These are phyloP conservation scores for Nowickia ferox DNA, from an alignment of 2,888 invertebrate species.

Conservation along the genomic window DNA sequence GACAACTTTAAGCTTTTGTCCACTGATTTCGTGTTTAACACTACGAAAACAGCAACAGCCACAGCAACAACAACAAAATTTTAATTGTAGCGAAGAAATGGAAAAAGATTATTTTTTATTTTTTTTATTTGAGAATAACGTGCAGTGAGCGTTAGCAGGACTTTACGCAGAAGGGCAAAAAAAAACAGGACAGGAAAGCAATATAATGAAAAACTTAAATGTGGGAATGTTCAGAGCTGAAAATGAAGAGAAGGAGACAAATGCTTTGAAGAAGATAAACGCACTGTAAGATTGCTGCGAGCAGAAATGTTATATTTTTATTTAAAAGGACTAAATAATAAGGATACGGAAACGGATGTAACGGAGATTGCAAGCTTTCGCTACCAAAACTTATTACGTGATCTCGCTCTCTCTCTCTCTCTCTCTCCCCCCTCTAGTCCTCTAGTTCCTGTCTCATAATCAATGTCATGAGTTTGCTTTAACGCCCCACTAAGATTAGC, in stretches of 20 bases:
- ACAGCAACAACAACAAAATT: neutral
- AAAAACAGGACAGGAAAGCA: slow-evolving; percentile 35
- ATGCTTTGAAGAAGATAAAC: slow-evolving; percentile 47
- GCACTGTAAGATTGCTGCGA: neutral
- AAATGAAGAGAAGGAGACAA: slow-evolving; percentile 15
- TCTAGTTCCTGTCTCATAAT: slow-evolving; percentile 11
- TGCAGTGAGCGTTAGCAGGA: slow-evolving; percentile 3
- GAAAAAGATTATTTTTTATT: slow-evolving; percentile 40
- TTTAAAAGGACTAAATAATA: slow-evolving; percentile 56
- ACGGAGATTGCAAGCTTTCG: slow-evolving; percentile 69
- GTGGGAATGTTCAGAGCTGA: slow-evolving; percentile 13
- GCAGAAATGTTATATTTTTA: slow-evolving; percentile 42
- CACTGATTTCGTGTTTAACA: slow-evolving; percentile 69
- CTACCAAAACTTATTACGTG: slow-evolving; percentile 26
- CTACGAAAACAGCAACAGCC: neutral
- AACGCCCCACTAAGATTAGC: slow-evolving; percentile 3
- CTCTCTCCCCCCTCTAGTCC: neutral
- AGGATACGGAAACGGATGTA: slow-evolving; percentile 69
- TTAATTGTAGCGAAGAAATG: slow-evolving; percentile 43
- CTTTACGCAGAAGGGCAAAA: neutral
- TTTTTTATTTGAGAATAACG: slow-evolving; percentile 6
- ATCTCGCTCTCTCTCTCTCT: neutral
- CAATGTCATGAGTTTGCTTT: slow-evolving; percentile 58
- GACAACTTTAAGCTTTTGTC: slow-evolving; percentile 69
- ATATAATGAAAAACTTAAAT: slow-evolving; percentile 24